Conservation (phyloP, 2,888 invertebrate species). For the Kryphioiulus occultus region DNA sequence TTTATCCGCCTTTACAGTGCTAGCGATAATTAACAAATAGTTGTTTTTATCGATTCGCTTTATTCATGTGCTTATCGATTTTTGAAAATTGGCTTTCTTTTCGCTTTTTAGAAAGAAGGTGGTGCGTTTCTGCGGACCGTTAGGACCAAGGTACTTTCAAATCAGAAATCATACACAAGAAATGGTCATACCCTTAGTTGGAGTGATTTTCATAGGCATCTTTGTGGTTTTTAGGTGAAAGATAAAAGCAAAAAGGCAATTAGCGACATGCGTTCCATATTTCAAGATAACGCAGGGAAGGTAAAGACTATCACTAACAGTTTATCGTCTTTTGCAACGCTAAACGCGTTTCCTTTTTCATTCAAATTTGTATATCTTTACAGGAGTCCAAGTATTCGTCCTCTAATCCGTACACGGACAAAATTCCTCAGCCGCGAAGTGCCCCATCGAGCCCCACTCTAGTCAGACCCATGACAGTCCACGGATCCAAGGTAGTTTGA, state of each 20-base stretch:
- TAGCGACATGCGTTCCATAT: conserved; percentile 76
- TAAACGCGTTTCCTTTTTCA: not conserved
- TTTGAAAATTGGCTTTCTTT: not conserved
- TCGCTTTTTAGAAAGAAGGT: conserved; percentile 68
- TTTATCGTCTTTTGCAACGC: too few species aligned
- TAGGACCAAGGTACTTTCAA: conserved; percentile 92
- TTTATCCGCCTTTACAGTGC: not conserved
- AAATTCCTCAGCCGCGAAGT: conserved; percentile 52
- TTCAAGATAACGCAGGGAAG: conserved; percentile 64
- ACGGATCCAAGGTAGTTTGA: conserved; percentile 51
- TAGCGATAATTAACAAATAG: not conserved
- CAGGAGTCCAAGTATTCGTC: conserved; percentile 64
- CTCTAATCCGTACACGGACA: conserved; percentile 64
- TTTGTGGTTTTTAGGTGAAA: conserved; percentile 68
- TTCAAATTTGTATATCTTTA: too few species aligned
- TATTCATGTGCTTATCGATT: not conserved
- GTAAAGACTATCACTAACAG: conserved; percentile 37
- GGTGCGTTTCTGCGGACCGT: conserved; percentile 85
- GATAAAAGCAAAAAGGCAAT: conserved; percentile 73
- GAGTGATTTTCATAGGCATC: not conserved
- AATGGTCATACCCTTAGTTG: conserved; percentile 72
- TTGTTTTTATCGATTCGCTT: too few species aligned
- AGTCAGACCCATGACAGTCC: conserved; percentile 52
- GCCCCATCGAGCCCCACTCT: conserved; percentile 53
- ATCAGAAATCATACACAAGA: conserved; percentile 90